A percentile compares a stretch with the other conserved stretches of the same genome.
phyloP scores from a whole-genome alignment of 2,113 vertebrate genomes.

The Colaptes auratus region DNA sequence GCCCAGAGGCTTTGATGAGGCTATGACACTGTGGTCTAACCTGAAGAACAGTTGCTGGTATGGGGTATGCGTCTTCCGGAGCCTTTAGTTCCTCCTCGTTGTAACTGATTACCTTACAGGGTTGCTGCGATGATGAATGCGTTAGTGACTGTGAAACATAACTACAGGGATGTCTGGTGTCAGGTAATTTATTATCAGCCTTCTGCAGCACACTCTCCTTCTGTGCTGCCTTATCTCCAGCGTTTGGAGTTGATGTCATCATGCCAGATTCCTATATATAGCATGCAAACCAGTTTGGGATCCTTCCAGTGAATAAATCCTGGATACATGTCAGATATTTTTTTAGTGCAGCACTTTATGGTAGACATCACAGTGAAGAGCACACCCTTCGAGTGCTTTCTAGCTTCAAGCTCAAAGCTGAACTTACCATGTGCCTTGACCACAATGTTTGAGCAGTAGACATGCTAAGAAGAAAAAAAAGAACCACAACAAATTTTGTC shows the following conservation, averaged over 20 bases:
- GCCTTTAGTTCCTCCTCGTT: not conserved
- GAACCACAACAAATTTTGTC: not conserved
- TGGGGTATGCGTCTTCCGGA: not conserved
- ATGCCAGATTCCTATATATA: slow-evolving; percentile 48
- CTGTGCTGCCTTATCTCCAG: not conserved
- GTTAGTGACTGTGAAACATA: not conserved
- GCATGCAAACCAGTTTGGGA: slow-evolving; percentile 25
- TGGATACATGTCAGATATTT: not conserved
- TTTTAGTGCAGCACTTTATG: slow-evolving; percentile 1
- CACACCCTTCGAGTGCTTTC: not conserved
- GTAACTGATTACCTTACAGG: not conserved
- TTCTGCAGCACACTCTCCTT: not conserved
- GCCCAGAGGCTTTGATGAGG: not conserved
- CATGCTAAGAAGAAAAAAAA: not conserved
- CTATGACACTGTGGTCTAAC: not conserved
- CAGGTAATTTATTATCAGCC: not conserved
- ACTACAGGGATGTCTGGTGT: not conserved
- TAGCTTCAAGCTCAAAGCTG: slow-evolving; percentile 10
- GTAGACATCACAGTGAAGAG: not conserved
- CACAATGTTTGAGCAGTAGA: slow-evolving; percentile 6
- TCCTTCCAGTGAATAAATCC: slow-evolving; percentile 34
- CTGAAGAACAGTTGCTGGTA: not conserved
- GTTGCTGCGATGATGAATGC: not conserved
- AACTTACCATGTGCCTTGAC: not conserved
- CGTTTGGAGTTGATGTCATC: not conserved